These are phyloP conservation scores for Tetramorium simillimum DNA, from an alignment of 1,140 invertebrate genomes.

Conservation along the genomic window DNA sequence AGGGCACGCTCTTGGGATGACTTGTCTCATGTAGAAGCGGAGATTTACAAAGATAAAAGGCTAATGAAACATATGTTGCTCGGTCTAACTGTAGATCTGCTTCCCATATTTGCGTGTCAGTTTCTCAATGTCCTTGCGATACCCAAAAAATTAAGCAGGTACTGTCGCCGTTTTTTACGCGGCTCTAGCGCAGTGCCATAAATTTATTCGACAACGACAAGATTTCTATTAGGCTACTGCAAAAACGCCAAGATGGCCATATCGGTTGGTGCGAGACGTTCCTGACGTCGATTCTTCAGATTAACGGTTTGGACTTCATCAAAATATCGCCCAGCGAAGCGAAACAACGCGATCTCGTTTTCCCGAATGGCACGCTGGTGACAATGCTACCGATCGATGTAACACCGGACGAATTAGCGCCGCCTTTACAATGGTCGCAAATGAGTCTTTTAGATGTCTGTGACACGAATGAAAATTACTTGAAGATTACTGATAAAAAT, in stretches of 20 bases:
- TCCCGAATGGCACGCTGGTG: slow-evolving; percentile 20
- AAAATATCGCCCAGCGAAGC: slow-evolving; percentile 33
- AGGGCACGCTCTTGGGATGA: slow-evolving; percentile 24
- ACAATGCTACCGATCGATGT: slow-evolving; percentile 56
- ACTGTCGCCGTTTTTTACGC: background rate
- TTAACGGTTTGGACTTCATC: slow-evolving; percentile 8
- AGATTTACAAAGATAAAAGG: slow-evolving; percentile 66
- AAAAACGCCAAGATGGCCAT: slow-evolving; percentile 2
- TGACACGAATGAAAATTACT: background rate
- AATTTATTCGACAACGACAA: background rate
- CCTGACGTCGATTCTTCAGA: slow-evolving; percentile 52
- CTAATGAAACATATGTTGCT: slow-evolving; percentile 50
- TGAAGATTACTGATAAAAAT: background rate
- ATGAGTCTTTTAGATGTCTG: slow-evolving; percentile 51
- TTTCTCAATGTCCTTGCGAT: slow-evolving; percentile 86
- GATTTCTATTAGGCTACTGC: slow-evolving; percentile 40
- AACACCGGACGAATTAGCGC: slow-evolving; percentile 62
- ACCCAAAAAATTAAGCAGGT: slow-evolving; percentile 84
- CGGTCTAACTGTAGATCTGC: slow-evolving; percentile 78
- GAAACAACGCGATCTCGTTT: slow-evolving; percentile 23
- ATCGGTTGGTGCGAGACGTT: slow-evolving; percentile 72
- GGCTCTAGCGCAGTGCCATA: background rate
- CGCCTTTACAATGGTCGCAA: slow-evolving; percentile 59
- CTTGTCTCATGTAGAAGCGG: slow-evolving; percentile 40
- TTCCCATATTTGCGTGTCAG: slow-evolving; percentile 86